Percentiles rank a stretch among this genome's conserved stretches.
phyloP scores from a whole-genome alignment of 2,888 invertebrate species.

The Philereme vetulata region DNA sequence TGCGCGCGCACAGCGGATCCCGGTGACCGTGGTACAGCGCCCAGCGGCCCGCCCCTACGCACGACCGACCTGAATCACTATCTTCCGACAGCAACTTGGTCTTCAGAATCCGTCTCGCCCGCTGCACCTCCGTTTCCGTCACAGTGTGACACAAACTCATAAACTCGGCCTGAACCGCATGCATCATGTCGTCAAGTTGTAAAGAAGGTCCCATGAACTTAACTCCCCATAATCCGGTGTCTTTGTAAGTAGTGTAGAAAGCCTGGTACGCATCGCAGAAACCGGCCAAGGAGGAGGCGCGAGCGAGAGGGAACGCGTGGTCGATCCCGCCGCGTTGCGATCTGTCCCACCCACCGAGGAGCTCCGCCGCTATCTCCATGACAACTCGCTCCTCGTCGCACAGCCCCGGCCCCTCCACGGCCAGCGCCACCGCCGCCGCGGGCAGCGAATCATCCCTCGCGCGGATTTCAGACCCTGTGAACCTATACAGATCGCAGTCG shows the following conservation, averaged over 20 bases:
- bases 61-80: constrained; percentile 94
- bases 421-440: constrained; percentile 94
- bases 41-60: constrained; percentile 97
- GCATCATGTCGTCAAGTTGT: constrained; percentile 87
- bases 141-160: constrained; percentile 92
- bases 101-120: constrained; percentile 94
- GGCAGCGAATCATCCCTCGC: constrained; percentile 95
- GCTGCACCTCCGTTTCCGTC: constrained; percentile 93
- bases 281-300: constrained; percentile 85
- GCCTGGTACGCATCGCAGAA: constrained; percentile 95
- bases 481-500: constrained; percentile 84
- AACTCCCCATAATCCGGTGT: constrained; percentile 97
- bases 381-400: constrained; percentile 94
- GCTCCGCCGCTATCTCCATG: constrained; percentile 95
- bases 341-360: constrained; percentile 95
- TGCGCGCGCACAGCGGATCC: constrained; percentile 93
- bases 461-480: constrained; percentile 94
- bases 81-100: constrained; percentile 95
- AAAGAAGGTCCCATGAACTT: constrained; percentile 91
- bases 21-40: constrained; percentile 95
- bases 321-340: constrained; percentile 93
- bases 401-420: constrained; percentile 96
- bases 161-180: constrained; percentile 90
- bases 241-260: constrained; percentile 98
- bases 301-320: constrained; percentile 91